Evolutionary conservation across 2,888 invertebrate genomes (phyloP).

Genomic region (Eristalis tenax): DNA sequence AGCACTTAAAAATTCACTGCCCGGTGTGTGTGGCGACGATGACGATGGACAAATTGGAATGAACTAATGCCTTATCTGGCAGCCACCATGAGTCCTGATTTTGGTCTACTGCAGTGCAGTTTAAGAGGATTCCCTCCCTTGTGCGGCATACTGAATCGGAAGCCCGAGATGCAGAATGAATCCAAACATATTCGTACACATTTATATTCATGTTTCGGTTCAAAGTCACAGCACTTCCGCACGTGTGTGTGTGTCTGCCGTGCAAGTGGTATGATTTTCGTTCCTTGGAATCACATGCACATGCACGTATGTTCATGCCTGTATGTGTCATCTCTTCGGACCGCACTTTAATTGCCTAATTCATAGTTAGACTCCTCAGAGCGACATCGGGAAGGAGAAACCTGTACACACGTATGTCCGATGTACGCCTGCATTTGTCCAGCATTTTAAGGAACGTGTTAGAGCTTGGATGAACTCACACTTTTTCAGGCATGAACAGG

Average conservation of each 20-base stretch:
- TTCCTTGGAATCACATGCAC: not conserved
- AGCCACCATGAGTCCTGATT: constrained; percentile 34
- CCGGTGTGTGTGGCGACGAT: not conserved
- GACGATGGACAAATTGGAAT: constrained; percentile 4
- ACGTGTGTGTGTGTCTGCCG: constrained; percentile 33
- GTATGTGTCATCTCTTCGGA: constrained; percentile 40
- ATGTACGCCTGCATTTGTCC: constrained; percentile 25
- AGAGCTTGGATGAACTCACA: not conserved
- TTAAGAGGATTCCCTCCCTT: constrained; percentile 33
- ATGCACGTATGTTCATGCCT: constrained; percentile 19
- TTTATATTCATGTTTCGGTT: constrained; percentile 37
- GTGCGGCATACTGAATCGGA: constrained; percentile 30
- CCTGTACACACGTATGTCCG: constrained; percentile 4
- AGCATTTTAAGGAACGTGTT: not conserved
- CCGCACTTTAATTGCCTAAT: constrained; percentile 60
- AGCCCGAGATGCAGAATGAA: constrained; percentile 45
- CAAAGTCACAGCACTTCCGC: constrained; percentile 23
- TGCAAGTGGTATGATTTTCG: constrained; percentile 51
- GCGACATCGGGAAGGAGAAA: not conserved
- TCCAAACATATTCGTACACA: constrained; percentile 21
- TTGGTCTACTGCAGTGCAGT: constrained; percentile 24
- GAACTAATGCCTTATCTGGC: constrained; percentile 39
- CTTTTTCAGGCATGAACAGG: constrained; percentile 34
- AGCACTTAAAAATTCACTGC: constrained; percentile 45
- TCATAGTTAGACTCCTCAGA: constrained; percentile 72